Evolutionary conservation across 2,113 vertebrate species (phyloP), one percentile per base, ranked within the genome.

Genomic region (Sebastes schlegelii): DNA sequence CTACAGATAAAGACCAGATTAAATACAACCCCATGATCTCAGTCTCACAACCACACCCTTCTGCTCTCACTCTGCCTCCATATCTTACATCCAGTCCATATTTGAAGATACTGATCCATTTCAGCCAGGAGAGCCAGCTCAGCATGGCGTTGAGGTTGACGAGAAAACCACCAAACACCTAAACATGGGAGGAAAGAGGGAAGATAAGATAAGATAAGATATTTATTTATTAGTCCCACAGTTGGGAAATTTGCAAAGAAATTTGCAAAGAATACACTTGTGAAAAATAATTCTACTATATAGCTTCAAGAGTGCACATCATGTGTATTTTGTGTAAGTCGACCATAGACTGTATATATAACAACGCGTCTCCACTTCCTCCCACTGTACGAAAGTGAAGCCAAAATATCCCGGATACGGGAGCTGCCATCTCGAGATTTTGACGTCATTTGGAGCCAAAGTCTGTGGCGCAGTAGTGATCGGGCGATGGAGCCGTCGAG

Each of bases 141-240:
- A 96, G 89, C 95, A 96, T 96, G 61, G 82, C 7, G 40, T 95
- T 96, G 21, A 96, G 94, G 73, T 96, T 95, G 65, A 96, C 95
- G 7, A 96, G 91, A 82, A 76, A 96, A 6, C 95, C 95, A 3
- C 95, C 95, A 71, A 96, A 96, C 2, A 96, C 96, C 96, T 96
- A 16, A 48, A 61, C 82, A 63, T 8, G 34, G 49, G 21, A 62
- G 6, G 19, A 76, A n/a, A 74, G 17, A 7, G 12, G 49, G 42
- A 9, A 34, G 34, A 34, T 34, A 34, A 34, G 34, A 34, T 34
- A 34, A 34, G 34, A 34, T 34, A 34, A 34, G 34, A 34, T 34
- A 34, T 34, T 34, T 0, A 34, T 34, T 34, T 34, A 34, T 34
- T 34, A 34, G 34, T 34, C 34, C 34, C 34, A 34, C 34, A 34